phyloP scores from a whole-genome alignment of 2,113 vertebrate genomes.

The Mobula hypostoma region DNA sequence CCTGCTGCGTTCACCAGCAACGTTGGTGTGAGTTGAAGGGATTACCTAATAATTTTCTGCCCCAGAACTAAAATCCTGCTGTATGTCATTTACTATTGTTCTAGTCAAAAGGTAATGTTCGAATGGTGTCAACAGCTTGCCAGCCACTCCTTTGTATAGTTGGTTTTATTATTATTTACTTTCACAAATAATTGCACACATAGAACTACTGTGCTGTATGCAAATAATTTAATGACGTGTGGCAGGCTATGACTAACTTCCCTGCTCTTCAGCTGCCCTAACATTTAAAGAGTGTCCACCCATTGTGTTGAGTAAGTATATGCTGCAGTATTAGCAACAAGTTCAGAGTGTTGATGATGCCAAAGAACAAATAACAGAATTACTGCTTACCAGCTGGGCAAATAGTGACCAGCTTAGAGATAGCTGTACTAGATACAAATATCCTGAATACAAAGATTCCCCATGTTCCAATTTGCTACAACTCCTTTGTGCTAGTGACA shows the following conservation, averaged over 20 bases:
- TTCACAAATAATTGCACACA: background rate
- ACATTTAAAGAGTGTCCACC: background rate
- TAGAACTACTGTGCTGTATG: background rate
- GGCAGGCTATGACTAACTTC: background rate
- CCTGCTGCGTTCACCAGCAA: too few species aligned
- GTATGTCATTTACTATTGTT: too few species aligned
- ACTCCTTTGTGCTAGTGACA: background rate
- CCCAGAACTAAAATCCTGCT: too few species aligned
- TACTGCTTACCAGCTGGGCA: background rate
- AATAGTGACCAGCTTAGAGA: background rate
- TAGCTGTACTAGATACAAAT: too few species aligned
- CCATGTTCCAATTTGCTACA: background rate
- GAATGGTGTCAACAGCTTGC: background rate
- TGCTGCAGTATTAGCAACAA: background rate
- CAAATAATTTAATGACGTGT: background rate
- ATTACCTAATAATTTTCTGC: too few species aligned
- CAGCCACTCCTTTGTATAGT: too few species aligned
- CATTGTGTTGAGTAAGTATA: background rate
- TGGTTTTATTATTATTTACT: background rate
- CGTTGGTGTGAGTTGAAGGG: too few species aligned
- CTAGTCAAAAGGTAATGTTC: too few species aligned
- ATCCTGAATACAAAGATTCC: background rate
- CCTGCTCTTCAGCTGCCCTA: background rate
- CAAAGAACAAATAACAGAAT: background rate
- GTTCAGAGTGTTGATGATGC: background rate